phyloP scores from a whole-genome alignment of 2,888 invertebrate genomes.

The Mesorhabditis belari region DNA sequence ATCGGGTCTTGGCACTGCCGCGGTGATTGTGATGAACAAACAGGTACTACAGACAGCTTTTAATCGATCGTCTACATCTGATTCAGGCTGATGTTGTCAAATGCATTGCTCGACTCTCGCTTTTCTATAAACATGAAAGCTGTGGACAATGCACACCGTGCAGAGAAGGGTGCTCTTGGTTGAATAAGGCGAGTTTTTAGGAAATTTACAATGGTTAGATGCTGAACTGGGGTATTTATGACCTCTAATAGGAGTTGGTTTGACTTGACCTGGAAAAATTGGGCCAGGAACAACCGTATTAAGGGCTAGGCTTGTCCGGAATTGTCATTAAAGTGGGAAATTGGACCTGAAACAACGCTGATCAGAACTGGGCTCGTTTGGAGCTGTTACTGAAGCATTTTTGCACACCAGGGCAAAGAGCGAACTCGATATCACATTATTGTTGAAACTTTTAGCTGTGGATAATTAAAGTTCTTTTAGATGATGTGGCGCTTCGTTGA shows the following conservation, averaged over 20 bases:
- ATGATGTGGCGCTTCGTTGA: slow-evolving; percentile 71
- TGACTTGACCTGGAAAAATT: not conserved
- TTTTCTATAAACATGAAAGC: slow-evolving; percentile 98
- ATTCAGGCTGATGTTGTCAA: slow-evolving; percentile 77
- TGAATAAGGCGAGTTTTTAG: slow-evolving; percentile 67
- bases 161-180: slow-evolving; percentile 90
- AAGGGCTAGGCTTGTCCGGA: no score
- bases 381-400: no score
- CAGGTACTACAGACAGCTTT: slow-evolving; percentile 60
- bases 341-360: no score
- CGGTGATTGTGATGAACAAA: slow-evolving; percentile 97
- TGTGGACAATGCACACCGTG: slow-evolving; percentile 99
- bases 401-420: no score
- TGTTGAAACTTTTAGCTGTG: not conserved
- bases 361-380: no score
- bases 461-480: slow-evolving; percentile 20
- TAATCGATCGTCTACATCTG: not conserved
- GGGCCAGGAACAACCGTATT: no score
- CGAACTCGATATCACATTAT: not conserved
- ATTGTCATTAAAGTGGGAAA: no score
- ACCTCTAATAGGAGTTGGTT: no score
- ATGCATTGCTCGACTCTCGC: slow-evolving; percentile 87
- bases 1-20: slow-evolving; percentile 93
- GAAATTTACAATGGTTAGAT: not conserved
- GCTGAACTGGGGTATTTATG: no score